These are phyloP conservation scores for Ariopsis seemanni DNA, from an alignment of 2,113 vertebrate genomes.

Conservation along the genomic window DNA sequence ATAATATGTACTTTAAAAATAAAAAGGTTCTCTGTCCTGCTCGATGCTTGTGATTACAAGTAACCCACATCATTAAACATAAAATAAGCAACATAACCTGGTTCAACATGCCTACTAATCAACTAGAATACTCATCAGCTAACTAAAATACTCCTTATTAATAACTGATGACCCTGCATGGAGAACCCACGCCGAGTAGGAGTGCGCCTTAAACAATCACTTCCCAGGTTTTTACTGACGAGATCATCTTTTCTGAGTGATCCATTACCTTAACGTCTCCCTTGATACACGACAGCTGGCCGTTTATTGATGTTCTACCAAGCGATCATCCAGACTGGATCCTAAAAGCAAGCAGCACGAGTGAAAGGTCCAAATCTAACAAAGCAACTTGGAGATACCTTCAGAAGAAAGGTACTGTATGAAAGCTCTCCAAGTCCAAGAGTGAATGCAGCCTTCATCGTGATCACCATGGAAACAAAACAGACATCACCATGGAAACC, in stretches of 20 bases:
- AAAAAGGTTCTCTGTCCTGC: no score
- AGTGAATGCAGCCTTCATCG: not conserved
- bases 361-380: not conserved
- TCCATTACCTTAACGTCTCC: not conserved
- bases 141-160: no score
- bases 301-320: not conserved
- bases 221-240: not conserved
- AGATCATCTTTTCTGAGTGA: not conserved
- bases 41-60: no score
- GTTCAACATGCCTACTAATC: no score
- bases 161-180: no score
- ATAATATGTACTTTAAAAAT: no score
- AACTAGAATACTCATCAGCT: no score
- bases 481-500: slow-evolving; percentile 71
- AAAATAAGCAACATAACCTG: no score
- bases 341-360: not conserved
- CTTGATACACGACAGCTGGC: not conserved
- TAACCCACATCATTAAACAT: no score
- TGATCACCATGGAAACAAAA: slow-evolving; percentile 56
- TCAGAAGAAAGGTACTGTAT: slow-evolving; percentile 6
- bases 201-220: no score
- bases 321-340: not conserved
- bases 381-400: not conserved
- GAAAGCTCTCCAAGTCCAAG: slow-evolving; percentile 33
- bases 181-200: no score